These are phyloP conservation scores for Sylvilagus floridanus DNA, from an alignment of 2,797 vertebrate genomes.

Conservation along the genomic window DNA sequence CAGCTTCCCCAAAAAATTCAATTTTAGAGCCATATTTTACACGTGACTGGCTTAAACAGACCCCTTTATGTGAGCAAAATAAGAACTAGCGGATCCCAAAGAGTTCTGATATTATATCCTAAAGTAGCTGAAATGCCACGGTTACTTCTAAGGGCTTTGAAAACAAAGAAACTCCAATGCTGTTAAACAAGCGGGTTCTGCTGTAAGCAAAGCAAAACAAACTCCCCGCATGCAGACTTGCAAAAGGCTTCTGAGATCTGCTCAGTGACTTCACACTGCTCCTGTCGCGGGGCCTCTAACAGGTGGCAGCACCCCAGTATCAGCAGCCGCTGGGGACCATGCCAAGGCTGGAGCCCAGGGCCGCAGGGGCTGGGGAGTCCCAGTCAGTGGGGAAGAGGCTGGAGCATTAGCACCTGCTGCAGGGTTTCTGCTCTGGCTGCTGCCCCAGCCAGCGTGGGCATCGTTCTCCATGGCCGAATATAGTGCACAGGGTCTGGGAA, in stretches of 20 bases:
- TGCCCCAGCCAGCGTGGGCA: conserved; percentile 72
- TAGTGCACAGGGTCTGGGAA: conserved; percentile 59
- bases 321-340: conserved; percentile 57
- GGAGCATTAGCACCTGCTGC: conserved; percentile 70
- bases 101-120: conserved; percentile 28
- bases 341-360: neutral
- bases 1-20: neutral
- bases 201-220: conserved; percentile 26
- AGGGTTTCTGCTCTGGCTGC: conserved; percentile 73
- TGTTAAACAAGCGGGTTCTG: conserved; percentile 10
- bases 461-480: neutral
- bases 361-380: neutral
- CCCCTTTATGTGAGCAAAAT: conserved; percentile 37
- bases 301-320: neutral
- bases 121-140: neutral
- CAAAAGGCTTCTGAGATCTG: neutral
- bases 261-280: conserved; percentile 29
- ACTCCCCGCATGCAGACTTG: neutral
- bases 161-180: conserved; percentile 63
- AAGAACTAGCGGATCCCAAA: conserved; percentile 34
- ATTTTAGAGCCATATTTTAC: conserved; percentile 31
- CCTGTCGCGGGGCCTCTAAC: accelerated
- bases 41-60: conserved; percentile 30
- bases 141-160: conserved; percentile 42
- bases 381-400: conserved; percentile 2